Evolutionary conservation across 2,888 invertebrate species (phyloP).

Genomic region (Meiosimyza platycephala): DNA sequence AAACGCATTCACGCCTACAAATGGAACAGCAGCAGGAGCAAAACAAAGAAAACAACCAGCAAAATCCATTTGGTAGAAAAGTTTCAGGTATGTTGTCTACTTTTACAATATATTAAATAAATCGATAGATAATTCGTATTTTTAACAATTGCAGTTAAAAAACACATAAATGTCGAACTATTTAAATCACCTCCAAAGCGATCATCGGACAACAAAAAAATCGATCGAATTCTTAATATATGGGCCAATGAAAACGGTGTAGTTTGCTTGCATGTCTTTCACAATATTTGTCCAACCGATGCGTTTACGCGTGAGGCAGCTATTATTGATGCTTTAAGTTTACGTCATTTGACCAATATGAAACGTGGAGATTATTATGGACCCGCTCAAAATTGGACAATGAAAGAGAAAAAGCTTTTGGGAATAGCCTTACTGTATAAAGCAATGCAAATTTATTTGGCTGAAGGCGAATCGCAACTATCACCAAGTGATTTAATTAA

Average conservation of each 20-base stretch:
- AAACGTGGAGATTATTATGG: slow-evolving; percentile 89
- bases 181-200: slow-evolving; percentile 54
- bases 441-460: slow-evolving; percentile 84
- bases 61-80: slow-evolving; percentile 33
- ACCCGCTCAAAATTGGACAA: slow-evolving; percentile 77
- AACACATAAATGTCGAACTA: slow-evolving; percentile 46
- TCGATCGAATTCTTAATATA: slow-evolving; percentile 85
- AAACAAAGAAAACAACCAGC: slow-evolving; percentile 18
- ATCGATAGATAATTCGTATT: neutral
- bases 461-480: slow-evolving; percentile 90
- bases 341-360: slow-evolving; percentile 81
- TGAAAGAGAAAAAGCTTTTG: slow-evolving; percentile 76
- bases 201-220: slow-evolving; percentile 69
- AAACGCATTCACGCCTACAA: slow-evolving; percentile 58
- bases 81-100: slow-evolving; percentile 43
- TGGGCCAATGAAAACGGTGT: slow-evolving; percentile 89
- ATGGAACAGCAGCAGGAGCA: slow-evolving; percentile 35
- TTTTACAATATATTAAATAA: neutral
- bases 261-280: slow-evolving; percentile 90
- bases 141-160: slow-evolving; percentile 43
- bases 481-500: slow-evolving; percentile 77
- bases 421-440: slow-evolving; percentile 85
- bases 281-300: slow-evolving; percentile 90
- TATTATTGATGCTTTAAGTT: slow-evolving; percentile 89
- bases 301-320: slow-evolving; percentile 94